A percentile compares a stretch with the other conserved stretches of the same genome.
These are phyloP conservation scores for Heterodera filipjevi DNA, from an alignment of 2,888 invertebrate genomes.

Conservation along the genomic window DNA sequence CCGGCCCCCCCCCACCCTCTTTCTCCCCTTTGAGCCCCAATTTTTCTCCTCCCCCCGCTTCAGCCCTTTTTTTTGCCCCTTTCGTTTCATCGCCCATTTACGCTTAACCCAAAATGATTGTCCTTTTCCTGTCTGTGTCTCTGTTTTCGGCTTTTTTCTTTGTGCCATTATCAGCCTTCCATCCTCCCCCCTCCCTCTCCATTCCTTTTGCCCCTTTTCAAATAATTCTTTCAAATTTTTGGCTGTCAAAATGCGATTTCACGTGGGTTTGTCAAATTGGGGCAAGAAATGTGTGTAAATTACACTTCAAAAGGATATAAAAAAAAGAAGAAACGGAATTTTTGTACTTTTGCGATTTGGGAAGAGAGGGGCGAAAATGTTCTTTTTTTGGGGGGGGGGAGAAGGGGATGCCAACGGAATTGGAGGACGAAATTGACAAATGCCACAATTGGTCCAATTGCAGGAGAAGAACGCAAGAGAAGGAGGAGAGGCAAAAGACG, in stretches of 20 bases:
- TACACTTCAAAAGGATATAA: not conserved
- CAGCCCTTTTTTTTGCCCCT: not conserved
- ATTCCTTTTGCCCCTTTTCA: not conserved
- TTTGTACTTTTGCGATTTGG: not conserved
- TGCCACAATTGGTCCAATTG: constrained; percentile 14
- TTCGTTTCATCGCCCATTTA: not conserved
- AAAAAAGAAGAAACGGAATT: not conserved
- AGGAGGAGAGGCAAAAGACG: not conserved
- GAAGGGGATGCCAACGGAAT: not conserved
- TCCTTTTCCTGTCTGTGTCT: constrained; percentile 6
- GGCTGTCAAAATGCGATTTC: not conserved
- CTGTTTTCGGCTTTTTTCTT: not conserved
- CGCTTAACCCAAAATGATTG: not conserved
- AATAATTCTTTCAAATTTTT: not conserved
- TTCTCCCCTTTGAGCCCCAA: not conserved
- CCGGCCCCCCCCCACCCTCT: no score
- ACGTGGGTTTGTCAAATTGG: not conserved
- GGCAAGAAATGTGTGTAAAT: not conserved
- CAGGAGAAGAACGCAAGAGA: not conserved
- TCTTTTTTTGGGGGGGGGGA: not conserved
- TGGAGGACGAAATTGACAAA: not conserved
- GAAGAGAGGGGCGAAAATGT: not conserved
- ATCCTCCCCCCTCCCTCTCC: not conserved
- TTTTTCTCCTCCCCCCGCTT: not conserved
- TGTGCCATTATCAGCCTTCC: not conserved